Conservation (phyloP, 2,888 invertebrate genomes). For the Meiosimyza decipiens region DNA sequence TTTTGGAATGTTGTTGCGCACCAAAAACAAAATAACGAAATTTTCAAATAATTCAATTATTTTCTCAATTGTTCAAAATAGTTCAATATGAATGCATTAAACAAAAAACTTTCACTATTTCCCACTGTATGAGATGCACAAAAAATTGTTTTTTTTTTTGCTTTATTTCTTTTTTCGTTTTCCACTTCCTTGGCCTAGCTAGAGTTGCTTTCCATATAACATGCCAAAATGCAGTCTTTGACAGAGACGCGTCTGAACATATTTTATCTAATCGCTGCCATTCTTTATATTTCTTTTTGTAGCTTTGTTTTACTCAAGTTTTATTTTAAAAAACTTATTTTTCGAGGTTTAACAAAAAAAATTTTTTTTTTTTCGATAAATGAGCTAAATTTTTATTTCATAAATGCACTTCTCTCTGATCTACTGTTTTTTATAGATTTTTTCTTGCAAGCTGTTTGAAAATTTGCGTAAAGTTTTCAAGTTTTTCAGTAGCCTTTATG, state of each 20-base stretch:
- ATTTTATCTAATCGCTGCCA: conserved; percentile 20
- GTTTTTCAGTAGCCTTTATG: conserved; percentile 13
- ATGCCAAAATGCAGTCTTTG: neutral
- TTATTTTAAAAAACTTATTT: neutral
- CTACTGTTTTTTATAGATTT: conserved; percentile 30
- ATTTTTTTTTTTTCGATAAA: no score
- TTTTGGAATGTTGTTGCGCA: neutral
- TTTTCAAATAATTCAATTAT: neutral
- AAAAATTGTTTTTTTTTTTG: neutral
- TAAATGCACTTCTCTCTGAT: conserved; percentile 25
- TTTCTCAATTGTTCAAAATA: no score
- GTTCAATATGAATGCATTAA: neutral
- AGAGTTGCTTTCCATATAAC: neutral
- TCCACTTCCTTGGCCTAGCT: conserved; percentile 6
- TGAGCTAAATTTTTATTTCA: conserved; percentile 12
- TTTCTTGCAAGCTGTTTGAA: neutral
- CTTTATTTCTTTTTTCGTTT: conserved; percentile 1
- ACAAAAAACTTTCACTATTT: conserved; percentile 27
- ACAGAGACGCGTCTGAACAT: neutral
- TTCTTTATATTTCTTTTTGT: conserved; percentile 21
- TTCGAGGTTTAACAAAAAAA: neutral
- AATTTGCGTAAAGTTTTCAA: conserved; percentile 13
- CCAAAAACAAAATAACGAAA: no score
- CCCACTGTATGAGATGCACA: neutral
- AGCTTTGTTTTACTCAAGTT: neutral